Evolutionary conservation across 2,797 vertebrate species (phyloP).

Genomic region (Emydoidea blandingii): DNA sequence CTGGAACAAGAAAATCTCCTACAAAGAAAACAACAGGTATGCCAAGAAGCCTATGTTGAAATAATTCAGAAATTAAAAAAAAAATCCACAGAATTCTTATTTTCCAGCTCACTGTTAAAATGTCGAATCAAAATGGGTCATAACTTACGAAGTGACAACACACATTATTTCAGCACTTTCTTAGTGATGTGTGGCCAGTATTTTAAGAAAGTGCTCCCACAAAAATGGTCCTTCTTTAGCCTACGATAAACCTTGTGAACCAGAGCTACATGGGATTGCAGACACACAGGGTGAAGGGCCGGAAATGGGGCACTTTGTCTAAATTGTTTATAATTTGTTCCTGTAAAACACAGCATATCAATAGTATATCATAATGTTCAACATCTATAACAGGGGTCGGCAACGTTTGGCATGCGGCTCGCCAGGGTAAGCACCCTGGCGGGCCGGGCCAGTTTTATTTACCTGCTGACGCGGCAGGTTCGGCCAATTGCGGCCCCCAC

Average conservation of each 20-base stretch:
- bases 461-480: too few species aligned
- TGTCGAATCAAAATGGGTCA: not conserved
- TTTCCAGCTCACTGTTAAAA: constrained; percentile 13
- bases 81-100: not conserved
- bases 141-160: constrained; percentile 16
- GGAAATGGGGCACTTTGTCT: not conserved
- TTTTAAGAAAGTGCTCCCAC: not conserved
- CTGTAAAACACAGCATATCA: not conserved
- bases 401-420: too few species aligned
- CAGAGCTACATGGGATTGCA: not conserved
- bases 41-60: too few species aligned
- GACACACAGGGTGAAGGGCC: not conserved
- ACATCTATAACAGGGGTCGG: not conserved
- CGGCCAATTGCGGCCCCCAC: too few species aligned
- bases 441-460: too few species aligned
- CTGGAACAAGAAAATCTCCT: not conserved
- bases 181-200: not conserved
- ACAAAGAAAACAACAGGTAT: accelerated
- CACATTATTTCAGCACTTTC: not conserved
- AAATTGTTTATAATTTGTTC: not conserved
- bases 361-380: not conserved
- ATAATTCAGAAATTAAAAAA: not conserved
- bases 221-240: not conserved
- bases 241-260: not conserved
- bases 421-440: too few species aligned